A percentile compares a stretch with the other conserved stretches of the same genome.
Conservation (phyloP, 2,113 vertebrate species). For the Sorex fumeus region DNA sequence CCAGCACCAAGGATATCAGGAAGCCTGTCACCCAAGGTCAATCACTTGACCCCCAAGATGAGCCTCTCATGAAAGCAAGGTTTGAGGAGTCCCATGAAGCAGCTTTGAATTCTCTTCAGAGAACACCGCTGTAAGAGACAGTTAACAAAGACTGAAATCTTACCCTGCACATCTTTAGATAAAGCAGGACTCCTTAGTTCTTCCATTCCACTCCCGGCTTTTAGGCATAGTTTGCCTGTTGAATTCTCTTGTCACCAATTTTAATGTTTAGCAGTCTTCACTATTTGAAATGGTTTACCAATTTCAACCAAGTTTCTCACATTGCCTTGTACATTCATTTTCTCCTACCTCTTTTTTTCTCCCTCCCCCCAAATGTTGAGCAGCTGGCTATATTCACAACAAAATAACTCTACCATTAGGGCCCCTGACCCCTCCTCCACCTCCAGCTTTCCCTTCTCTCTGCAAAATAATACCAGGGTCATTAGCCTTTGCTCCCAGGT, state of each 20-base stretch:
- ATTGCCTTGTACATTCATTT: conserved; percentile 52
- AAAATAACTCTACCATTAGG: conserved; percentile 29
- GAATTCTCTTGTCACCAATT: neutral
- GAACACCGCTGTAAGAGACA: neutral
- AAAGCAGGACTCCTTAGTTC: neutral
- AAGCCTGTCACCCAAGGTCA: conserved; percentile 6
- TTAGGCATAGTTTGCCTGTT: neutral
- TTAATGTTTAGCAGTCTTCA: neutral
- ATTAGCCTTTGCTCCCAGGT: conserved; percentile 67
- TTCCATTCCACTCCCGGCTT: neutral
- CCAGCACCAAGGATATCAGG: neutral
- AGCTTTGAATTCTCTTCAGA: neutral
- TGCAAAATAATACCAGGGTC: conserved; percentile 56
- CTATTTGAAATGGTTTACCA: conserved; percentile 1
- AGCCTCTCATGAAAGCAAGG: neutral
- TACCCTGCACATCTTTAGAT: neutral
- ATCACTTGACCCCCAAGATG: conserved; percentile 10
- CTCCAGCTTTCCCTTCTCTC: conserved; percentile 57
- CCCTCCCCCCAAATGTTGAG: conserved; percentile 47
- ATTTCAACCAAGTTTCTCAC: conserved; percentile 52
- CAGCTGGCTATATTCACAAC: conserved; percentile 60
- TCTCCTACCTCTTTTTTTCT: conserved; percentile 46
- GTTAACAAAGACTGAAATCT: neutral
- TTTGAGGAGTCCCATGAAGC: neutral
- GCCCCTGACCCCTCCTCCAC: neutral